Evolutionary conservation across 2,113 vertebrate species (phyloP).

Genomic region (Steatornis caripensis): DNA sequence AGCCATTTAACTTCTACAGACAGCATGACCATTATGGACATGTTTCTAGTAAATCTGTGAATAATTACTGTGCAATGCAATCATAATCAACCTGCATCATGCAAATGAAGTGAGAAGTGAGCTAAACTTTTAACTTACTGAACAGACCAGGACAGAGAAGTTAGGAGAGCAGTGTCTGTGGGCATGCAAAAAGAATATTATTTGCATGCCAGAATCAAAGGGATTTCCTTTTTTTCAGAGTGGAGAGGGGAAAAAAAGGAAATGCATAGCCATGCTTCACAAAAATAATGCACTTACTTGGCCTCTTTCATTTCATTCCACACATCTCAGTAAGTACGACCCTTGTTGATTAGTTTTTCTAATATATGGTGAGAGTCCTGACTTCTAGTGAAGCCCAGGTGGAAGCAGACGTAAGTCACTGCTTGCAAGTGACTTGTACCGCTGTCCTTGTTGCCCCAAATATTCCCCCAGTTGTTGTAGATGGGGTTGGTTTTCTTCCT

Average conservation of each 20-base stretch:
- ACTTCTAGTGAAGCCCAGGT: neutral
- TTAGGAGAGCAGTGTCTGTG: neutral
- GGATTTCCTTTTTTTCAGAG: neutral
- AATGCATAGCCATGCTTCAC: neutral
- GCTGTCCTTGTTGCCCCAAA: accelerated
- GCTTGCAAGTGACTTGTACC: neutral
- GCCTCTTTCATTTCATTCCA: neutral
- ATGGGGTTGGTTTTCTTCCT: neutral
- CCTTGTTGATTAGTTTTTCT: neutral
- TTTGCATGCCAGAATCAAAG: neutral
- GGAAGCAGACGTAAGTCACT: neutral
- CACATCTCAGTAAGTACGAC: neutral
- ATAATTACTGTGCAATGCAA: neutral
- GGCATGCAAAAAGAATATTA: neutral
- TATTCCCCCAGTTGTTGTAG: neutral
- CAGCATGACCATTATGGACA: neutral
- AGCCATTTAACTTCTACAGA: neutral
- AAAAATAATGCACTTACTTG: neutral
- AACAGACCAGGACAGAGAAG: neutral
- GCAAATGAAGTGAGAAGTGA: neutral
- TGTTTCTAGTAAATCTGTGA: neutral
- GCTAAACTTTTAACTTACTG: neutral
- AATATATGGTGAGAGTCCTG: neutral
- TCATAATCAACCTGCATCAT: neutral
- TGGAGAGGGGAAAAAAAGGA: neutral